Evolutionary conservation across 1,140 invertebrate species (phyloP), one percentile per base, ranked within the genome.

Genomic region (Drosophila nasuta): DNA sequence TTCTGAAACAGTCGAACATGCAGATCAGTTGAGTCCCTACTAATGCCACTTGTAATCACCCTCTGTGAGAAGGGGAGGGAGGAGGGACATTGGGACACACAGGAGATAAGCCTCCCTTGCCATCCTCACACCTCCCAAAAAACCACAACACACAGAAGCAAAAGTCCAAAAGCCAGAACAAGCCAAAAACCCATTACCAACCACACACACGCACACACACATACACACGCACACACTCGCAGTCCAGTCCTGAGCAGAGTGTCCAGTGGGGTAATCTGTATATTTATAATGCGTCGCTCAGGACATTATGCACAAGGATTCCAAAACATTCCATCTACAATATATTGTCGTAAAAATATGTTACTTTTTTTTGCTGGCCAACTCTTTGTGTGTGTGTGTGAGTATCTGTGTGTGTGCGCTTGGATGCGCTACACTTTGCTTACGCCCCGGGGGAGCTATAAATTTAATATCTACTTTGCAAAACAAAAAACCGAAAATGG

Each of bases 381-480:
- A 25, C 33, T 65, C 49, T 43, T 1, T 67, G 15, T 25, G 20
- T 46, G 7, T 58, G 7, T 58, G 28, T 45, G 5, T 56, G 28
- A 35, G 45, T 51, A 51, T 43, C 7, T 52, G 28, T 75, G 70
- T 66, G 57, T 68, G 35, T 49, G 62, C 59, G 35, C 68, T 57
- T 79, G 82, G 78, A 63, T 79, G 75, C 79, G 71, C 85, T 82
- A 69, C 65, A 89, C 81, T 83, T 91, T 91, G 85, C 70, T 83
- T 91, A 89, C 82, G 79, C 90, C 90, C 76, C 76, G 71, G 54
- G 90, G 90, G 90, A 91, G 90, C 90, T 87, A 91, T 91, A 91
- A 91, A 91, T 91, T 91, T 91, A 87, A 91, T 91, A 91, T 91
- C 85, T 91, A 88, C 85, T 89, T 88, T 90, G 85, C 85, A 89